These are phyloP conservation scores for Pangasius krempfi DNA, from an alignment of 2,797 vertebrate species.

Conservation along the genomic window DNA sequence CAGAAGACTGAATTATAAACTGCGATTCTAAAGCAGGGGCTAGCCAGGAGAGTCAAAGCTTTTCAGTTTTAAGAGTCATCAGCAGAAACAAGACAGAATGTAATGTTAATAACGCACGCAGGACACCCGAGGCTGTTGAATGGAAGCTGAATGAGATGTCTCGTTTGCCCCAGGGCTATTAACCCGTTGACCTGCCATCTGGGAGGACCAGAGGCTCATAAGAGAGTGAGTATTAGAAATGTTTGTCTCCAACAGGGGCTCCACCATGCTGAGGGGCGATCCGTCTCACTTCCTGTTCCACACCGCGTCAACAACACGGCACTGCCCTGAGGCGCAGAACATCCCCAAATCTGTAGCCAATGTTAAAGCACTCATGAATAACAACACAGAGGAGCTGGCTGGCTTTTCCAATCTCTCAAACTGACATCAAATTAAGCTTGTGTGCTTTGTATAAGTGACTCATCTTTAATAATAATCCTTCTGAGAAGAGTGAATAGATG, in stretches of 20 bases:
- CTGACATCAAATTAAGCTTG: slow-evolving; percentile 17
- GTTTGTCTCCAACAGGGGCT: slow-evolving; percentile 17
- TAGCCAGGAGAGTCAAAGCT: background rate
- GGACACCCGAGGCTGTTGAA: slow-evolving; percentile 13
- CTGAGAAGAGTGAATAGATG: background rate
- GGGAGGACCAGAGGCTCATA: slow-evolving; percentile 26
- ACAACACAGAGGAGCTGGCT: slow-evolving; percentile 12
- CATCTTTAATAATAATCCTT: slow-evolving; percentile 20
- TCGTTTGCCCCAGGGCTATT: slow-evolving; percentile 43
- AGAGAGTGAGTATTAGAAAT: slow-evolving; percentile 30
- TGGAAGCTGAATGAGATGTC: slow-evolving; percentile 8
- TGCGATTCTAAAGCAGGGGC: background rate
- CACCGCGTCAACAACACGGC: slow-evolving; percentile 17
- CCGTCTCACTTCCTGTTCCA: slow-evolving; percentile 36
- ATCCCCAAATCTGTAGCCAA: slow-evolving; percentile 32
- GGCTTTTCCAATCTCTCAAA: slow-evolving; percentile 33
- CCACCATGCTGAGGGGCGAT: slow-evolving; percentile 17
- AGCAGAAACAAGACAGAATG: background rate
- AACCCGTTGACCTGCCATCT: slow-evolving; percentile 40
- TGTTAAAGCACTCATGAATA: slow-evolving; percentile 27
- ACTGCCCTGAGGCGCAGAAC: slow-evolving; percentile 43
- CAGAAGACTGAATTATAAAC: background rate
- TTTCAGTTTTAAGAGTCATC: background rate
- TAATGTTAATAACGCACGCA: slow-evolving; percentile 27
- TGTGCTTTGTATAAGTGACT: slow-evolving; percentile 14